Base-by-base conservation (phyloP, 2,113 vertebrate species). In the Macaca mulatta region DNA sequence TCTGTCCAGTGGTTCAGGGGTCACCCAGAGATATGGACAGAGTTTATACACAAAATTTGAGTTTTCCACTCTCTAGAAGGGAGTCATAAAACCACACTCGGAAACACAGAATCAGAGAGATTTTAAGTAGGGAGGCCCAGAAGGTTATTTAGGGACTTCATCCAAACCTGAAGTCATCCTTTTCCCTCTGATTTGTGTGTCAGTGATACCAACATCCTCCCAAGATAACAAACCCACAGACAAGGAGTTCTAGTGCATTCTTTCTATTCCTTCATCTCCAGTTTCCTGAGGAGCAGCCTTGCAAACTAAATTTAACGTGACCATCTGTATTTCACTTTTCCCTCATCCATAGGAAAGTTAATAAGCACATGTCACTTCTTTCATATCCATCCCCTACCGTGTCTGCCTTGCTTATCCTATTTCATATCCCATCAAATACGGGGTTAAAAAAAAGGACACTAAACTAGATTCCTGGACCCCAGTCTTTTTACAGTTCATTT, bases 161-260 rank as follows among this genome's bases (percentile, higher is more conserved):
- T 90, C 95, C 96, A 92, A 96, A 69, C 89, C 91, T 95, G 83
- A 95, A 95, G 96, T 95, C 90, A 90, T 88, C 75, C 75, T 59
- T 45, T 77, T 74, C 83, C 90, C 74, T 83, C 38, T 10, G 75
- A 35, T 78, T 86, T 55, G 80, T 92, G 52, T 92, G 91, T 87
- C 95, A 93, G 80, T 74, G 74, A 96, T 83, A 89, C 96, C n/a
- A 35, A 30, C 50, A 52, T 74, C 57, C 90, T 89, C 96, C 82
- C 69, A 52, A 92, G 93, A 85, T 75, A 52, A 27, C 79, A 93
- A 82, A 94, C 83, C 96, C 97, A 70, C 95, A 97, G 70, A 50
- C 45, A 3, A 8, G 38, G 79, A 48, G 79, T 72, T 80, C 86
- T 67, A 83, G 75, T 78, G 80, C 89, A 70, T 96, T 92, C 93